Evolutionary conservation across 2,797 vertebrate species (phyloP).

Genomic region (Mycteria americana): DNA sequence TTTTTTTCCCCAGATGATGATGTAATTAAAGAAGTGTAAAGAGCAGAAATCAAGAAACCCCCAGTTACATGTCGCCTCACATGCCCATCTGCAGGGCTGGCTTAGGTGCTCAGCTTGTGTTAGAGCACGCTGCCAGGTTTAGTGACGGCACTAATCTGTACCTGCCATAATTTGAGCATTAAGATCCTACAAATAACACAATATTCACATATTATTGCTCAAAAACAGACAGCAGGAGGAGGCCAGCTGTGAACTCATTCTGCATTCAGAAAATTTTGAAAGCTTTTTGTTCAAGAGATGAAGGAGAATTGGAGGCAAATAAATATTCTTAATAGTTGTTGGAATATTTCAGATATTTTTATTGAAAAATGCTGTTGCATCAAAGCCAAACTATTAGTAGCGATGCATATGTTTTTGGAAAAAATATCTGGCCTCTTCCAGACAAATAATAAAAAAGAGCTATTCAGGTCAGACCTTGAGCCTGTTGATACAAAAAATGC

Average conservation of each 20-base stretch:
- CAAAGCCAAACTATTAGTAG: conserved; percentile 56
- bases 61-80: not conserved
- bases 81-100: rapidly evolving
- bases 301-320: conserved; percentile 52
- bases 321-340: conserved; percentile 53
- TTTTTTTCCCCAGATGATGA: not conserved
- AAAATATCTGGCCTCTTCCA: conserved; percentile 27
- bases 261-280: conserved; percentile 5
- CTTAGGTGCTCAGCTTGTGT: not conserved
- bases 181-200: not conserved
- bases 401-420: conserved; percentile 40
- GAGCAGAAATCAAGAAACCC: not conserved
- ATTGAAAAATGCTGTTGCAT: conserved; percentile 60
- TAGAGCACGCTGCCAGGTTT: not conserved
- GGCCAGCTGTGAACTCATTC: conserved; percentile 5
- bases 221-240: conserved; percentile 22
- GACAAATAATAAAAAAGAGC: conserved; percentile 36
- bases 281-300: conserved; percentile 39
- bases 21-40: not conserved
- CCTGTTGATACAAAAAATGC: not conserved
- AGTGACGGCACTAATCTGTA: not conserved
- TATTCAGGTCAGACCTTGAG: conserved; percentile 32
- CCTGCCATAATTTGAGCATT: not conserved
- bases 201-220: not conserved
- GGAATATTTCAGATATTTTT: conserved; percentile 64